These are phyloP conservation scores for Vimba vimba DNA, from an alignment of 2,113 vertebrate genomes.

Conservation along the genomic window DNA sequence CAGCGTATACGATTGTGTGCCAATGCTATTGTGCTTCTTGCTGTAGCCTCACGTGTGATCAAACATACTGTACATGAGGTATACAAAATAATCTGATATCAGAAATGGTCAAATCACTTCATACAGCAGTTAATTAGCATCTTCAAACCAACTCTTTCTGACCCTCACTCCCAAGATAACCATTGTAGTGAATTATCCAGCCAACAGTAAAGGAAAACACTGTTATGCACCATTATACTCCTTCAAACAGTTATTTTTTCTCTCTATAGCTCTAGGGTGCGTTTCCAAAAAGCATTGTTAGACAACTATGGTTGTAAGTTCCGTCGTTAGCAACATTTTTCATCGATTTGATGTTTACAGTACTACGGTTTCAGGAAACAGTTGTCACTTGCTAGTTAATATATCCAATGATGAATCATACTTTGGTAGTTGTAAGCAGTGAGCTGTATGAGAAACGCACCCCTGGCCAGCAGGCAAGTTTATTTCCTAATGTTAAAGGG, in stretches of 20 bases:
- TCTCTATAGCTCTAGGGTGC: background rate
- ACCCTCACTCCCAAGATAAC: background rate
- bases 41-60: conserved; percentile 11
- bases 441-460: too few species aligned
- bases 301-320: background rate
- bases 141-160: background rate
- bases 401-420: background rate
- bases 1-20: background rate
- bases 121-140: conserved; percentile 6
- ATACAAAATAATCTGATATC: conserved; percentile 19
- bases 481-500: background rate
- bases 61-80: background rate
- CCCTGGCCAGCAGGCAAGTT: background rate
- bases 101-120: conserved; percentile 3
- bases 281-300: background rate
- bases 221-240: conserved; percentile 1
- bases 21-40: background rate
- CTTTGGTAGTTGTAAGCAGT: background rate
- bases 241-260: background rate
- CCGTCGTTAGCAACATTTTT: background rate
- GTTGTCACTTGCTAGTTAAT: background rate
- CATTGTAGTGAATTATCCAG: background rate
- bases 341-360: background rate
- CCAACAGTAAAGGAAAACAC: background rate
- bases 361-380: background rate